Conservation (phyloP, 2,888 invertebrate genomes). For the Hyalella azteca region DNA sequence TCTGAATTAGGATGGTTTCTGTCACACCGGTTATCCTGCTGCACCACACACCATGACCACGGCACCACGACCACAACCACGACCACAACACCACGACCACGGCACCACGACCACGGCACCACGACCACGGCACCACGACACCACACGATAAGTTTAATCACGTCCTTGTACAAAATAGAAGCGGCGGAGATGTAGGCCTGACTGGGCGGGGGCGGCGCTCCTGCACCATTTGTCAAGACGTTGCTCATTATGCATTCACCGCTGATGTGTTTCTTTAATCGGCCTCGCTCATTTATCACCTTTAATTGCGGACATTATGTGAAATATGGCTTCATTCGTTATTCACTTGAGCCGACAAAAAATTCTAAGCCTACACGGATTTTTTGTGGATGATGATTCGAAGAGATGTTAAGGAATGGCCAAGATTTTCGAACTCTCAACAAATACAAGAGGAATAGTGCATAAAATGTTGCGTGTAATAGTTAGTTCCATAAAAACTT, state of each 20-base stretch:
- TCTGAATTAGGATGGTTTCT: no score
- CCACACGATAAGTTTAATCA: no score
- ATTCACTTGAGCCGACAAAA: neutral
- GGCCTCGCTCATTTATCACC: conserved; percentile 19
- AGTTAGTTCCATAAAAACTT: neutral
- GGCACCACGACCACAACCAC: no score
- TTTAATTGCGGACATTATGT: conserved; percentile 34
- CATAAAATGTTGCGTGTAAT: neutral
- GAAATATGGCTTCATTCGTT: conserved; percentile 26
- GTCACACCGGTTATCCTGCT: no score
- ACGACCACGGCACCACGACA: no score
- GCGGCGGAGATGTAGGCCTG: no score
- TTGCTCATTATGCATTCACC: conserved; percentile 19
- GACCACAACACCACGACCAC: no score
- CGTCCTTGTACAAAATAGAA: no score
- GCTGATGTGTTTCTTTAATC: conserved; percentile 35
- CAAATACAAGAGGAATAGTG: neutral
- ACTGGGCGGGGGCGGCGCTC: no score
- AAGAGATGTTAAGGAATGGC: neutral
- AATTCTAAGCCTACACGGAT: neutral
- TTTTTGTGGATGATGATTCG: neutral
- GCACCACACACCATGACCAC: no score
- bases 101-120: no score
- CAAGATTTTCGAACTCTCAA: neutral
- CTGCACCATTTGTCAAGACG: conserved; percentile 1